Percentiles rank a stretch among this genome's conserved stretches.
Conservation (phyloP, 2,888 invertebrate species). For the Thymelicus acteon region DNA sequence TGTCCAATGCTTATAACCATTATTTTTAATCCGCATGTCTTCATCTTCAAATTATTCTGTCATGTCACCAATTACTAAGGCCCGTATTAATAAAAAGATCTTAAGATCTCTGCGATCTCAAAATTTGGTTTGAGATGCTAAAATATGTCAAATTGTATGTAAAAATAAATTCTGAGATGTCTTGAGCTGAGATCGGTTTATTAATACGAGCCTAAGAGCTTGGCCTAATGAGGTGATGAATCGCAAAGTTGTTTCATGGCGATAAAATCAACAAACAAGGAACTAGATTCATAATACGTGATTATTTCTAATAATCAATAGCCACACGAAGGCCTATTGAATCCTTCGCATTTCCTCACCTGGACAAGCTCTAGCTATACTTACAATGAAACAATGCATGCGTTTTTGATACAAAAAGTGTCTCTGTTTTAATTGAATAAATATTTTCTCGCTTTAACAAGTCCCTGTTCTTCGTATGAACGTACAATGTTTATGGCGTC, state of each 20-base stretch:
- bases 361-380: conserved; percentile 16
- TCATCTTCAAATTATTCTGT: conserved; percentile 8
- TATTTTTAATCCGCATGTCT: conserved; percentile 49
- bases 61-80: neutral
- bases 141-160: too few relatives aligned
- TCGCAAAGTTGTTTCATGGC: neutral
- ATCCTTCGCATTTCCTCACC: conserved; percentile 4
- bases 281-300: neutral
- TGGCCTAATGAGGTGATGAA: conserved; percentile 8
- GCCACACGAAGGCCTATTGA: neutral
- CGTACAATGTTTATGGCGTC: conserved; percentile 49
- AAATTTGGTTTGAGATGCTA: too few relatives aligned
- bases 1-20: conserved; percentile 49
- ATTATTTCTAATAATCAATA: conserved; percentile 2
- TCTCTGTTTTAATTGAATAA: conserved; percentile 42
- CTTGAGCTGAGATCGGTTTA: too few relatives aligned
- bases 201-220: neutral
- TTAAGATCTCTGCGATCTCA: too few relatives aligned
- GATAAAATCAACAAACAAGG: neutral
- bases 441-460: conserved; percentile 50
- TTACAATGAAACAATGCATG: conserved; percentile 46
- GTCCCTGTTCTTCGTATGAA: conserved; percentile 43
- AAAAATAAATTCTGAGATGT: too few relatives aligned
- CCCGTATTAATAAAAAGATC: too few relatives aligned
- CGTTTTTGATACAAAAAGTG: conserved; percentile 37